Base-by-base conservation (phyloP, 1,140 invertebrate species). In the Brachionus asplanchnoidis region DNA sequence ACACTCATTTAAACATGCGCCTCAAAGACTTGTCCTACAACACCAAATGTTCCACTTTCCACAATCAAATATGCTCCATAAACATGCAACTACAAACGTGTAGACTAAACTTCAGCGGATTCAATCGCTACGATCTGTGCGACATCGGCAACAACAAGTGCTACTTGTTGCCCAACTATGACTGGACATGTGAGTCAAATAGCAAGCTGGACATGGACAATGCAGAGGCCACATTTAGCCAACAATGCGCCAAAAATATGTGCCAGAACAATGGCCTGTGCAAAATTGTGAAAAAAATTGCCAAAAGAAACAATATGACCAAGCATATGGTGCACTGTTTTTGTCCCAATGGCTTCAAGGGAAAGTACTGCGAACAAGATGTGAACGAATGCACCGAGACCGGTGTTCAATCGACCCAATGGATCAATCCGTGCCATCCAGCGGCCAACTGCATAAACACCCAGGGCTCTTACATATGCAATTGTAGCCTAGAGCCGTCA, bases 301-400 rank as follows among this genome's bases (percentile, higher is more conserved):
- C 9, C 17, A 75, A 75, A 75, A 80, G 28, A 32, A 26, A 12
- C 26, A 80, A 56, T 11, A 56, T 17, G 12, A 65, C 79, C 17
- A 46, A n/a, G 11, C 8, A 23, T 1, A 82, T 14, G 12, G 20
- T 82, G n/a, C 36, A 68, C 40, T 82, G 79, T 65, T 60, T 82
- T 56, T 82, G 79, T 82, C 79, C 79, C 2, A 65, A 82, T 17
- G 79, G 79, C n/a, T 82, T 65, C 12, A 82, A 60, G 53, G 79
- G 79, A 3, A 82, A 82, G 65, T 40, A 46, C 8, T 82, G 79
- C 17, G 79, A 82, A 82, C 14, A 82, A 65, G 79, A 82, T 68
- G 79, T 68, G 12, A 82, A 82, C 42, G 79, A 82, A 68, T 82
- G 79, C 65, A 36, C 5, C 26, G 73, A 77, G 26, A 73, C 28